phyloP scores from a whole-genome alignment of 2,888 invertebrate species.

The Mythimna albipuncta region DNA sequence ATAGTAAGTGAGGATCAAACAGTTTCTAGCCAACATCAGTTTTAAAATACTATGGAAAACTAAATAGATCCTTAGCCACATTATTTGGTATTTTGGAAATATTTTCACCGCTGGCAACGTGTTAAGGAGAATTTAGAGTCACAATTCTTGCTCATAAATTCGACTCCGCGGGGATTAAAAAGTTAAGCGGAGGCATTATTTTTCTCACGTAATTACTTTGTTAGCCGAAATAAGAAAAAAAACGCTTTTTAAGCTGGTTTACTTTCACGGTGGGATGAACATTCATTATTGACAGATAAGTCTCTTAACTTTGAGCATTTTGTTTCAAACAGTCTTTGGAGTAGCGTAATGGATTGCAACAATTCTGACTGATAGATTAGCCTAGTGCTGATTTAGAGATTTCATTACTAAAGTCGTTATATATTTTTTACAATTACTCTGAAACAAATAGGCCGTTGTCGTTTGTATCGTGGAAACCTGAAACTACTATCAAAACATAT shows the following conservation, averaged over 20 bases:
- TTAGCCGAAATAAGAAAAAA: slow-evolving; percentile 61
- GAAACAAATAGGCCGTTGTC: background rate
- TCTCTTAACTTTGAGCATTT: slow-evolving; percentile 43
- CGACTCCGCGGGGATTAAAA: slow-evolving; percentile 67
- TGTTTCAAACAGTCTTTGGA: slow-evolving; percentile 28
- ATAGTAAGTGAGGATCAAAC: background rate
- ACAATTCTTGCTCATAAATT: slow-evolving; percentile 70
- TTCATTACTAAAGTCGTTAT: slow-evolving; percentile 6
- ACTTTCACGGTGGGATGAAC: slow-evolving; percentile 57
- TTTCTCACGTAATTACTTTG: slow-evolving; percentile 71
- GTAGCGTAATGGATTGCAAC: slow-evolving; percentile 35
- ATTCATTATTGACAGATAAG: slow-evolving; percentile 63
- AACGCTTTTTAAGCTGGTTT: slow-evolving; percentile 59
- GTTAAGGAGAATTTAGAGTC: slow-evolving; percentile 70
- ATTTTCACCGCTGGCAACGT: slow-evolving; percentile 54
- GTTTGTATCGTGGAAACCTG: background rate
- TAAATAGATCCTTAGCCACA: slow-evolving; percentile 58
- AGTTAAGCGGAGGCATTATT: slow-evolving; percentile 68
- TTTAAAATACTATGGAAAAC: slow-evolving; percentile 48
- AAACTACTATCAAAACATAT: slow-evolving; percentile 20
- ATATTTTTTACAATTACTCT: slow-evolving; percentile 5
- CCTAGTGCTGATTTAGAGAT: slow-evolving; percentile 14
- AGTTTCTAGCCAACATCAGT: slow-evolving; percentile 20
- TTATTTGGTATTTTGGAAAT: slow-evolving; percentile 62
- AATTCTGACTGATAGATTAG: slow-evolving; percentile 32